Conservation (phyloP, 2,797 vertebrate genomes). For the Manis crassicaudata region DNA sequence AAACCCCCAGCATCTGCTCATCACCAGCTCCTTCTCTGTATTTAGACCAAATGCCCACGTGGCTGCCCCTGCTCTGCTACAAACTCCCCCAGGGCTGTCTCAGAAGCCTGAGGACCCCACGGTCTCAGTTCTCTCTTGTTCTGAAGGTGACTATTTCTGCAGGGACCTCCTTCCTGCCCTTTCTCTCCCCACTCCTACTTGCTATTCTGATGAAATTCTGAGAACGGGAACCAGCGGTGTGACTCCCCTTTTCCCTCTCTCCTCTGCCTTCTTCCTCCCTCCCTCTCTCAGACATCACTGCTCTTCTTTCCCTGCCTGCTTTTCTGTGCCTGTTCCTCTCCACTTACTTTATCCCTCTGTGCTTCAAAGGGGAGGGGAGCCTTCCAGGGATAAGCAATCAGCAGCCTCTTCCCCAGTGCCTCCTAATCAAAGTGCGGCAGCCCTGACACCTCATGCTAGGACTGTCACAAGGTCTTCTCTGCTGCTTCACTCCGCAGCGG, state of each 20-base stretch:
- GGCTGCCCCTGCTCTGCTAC: background rate
- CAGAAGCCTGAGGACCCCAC: background rate
- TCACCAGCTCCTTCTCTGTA: background rate
- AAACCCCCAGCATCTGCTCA: background rate
- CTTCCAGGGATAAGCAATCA: background rate
- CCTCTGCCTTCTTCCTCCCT: no score
- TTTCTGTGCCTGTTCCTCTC: background rate
- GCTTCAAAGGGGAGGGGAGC: background rate
- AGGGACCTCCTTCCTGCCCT: background rate
- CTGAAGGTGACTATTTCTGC: background rate
- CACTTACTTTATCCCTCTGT: background rate
- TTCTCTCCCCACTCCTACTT: background rate
- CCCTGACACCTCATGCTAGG: background rate
- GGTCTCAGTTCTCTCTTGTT: background rate
- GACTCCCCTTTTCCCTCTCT: fast-evolving
- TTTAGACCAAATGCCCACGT: background rate
- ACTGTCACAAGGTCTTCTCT: background rate
- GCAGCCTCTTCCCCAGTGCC: background rate
- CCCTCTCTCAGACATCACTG: background rate
- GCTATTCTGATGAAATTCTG: background rate
- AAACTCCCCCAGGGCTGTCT: background rate
- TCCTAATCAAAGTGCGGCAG: background rate
- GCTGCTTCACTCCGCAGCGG: background rate
- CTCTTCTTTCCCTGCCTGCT: background rate
- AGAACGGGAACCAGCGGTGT: background rate